phyloP scores from a whole-genome alignment of 2,113 vertebrate species.

The Myotis davidii region DNA sequence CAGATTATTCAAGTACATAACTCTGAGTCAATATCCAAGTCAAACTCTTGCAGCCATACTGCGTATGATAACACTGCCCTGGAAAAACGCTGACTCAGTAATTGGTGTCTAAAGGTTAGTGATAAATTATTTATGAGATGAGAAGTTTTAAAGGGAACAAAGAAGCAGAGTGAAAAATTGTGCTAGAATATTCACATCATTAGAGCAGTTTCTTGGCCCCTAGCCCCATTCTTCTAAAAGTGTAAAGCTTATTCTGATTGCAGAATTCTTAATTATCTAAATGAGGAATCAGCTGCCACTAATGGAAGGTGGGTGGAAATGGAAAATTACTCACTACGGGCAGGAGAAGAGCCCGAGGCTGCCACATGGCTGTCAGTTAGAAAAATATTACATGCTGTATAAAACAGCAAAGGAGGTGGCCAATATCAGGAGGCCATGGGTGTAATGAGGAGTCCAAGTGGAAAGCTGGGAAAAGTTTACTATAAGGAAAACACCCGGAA shows the following conservation, averaged over 20 bases:
- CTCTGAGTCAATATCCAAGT: conserved; percentile 31
- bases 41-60: neutral
- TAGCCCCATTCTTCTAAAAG: neutral
- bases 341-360: neutral
- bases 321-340: neutral
- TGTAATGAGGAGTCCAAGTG: neutral
- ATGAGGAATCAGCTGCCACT: conserved; percentile 15
- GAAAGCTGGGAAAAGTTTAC: neutral
- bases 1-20: neutral
- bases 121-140: conserved; percentile 72
- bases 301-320: conserved; percentile 33
- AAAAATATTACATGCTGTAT: neutral
- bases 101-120: conserved; percentile 26
- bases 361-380: neutral
- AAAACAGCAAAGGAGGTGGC: neutral
- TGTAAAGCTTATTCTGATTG: neutral
- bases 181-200: conserved; percentile 23
- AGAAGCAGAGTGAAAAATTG: neutral
- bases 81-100: conserved; percentile 57
- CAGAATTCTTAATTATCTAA: conserved; percentile 51
- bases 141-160: neutral
- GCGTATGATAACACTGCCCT: neutral
- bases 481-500: neutral
- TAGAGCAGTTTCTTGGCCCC: neutral
- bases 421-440: neutral